A percentile compares a stretch with the other conserved stretches of the same genome.
Evolutionary conservation across 2,888 invertebrate species (phyloP).

Genomic region (Drosophila buzzatii): DNA sequence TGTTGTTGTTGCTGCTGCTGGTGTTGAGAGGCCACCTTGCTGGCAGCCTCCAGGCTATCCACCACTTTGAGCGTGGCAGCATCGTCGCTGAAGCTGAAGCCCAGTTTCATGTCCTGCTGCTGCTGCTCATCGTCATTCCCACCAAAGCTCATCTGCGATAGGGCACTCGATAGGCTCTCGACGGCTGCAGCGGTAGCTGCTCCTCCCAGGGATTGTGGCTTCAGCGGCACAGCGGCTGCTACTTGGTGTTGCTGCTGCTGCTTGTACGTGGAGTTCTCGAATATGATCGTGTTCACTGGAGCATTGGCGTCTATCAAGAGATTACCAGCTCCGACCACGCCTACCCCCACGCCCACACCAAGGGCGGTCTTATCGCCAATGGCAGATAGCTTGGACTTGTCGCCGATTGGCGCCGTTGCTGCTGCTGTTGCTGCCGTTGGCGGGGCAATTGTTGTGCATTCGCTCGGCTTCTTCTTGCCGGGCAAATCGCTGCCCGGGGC

Average conservation of each 20-base stretch:
- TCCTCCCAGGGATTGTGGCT: conserved; percentile 38
- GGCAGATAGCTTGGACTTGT: conserved; percentile 66
- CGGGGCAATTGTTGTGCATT: conserved; percentile 44
- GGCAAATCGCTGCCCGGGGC: conserved; percentile 43
- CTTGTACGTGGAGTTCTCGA: conserved; percentile 96
- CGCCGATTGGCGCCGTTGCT: conserved; percentile 45
- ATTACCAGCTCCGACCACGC: conserved; percentile 43
- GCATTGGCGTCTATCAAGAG: conserved; percentile 90
- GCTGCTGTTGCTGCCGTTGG: conserved; percentile 28
- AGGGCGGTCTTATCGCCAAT: conserved; percentile 62
- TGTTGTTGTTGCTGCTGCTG: conserved; percentile 44
- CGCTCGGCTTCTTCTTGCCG: conserved; percentile 64
- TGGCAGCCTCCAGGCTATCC: conserved; percentile 83
- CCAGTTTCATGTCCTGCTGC: conserved; percentile 94
- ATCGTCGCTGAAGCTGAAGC: conserved; percentile 93
- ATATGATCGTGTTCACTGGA: conserved; percentile 94
- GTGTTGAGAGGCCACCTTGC: conserved; percentile 48
- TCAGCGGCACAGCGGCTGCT: conserved; percentile 28
- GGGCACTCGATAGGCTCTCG: conserved; percentile 86
- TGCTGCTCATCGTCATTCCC: conserved; percentile 86
- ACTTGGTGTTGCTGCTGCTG: conserved; percentile 84
- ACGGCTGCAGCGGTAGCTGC: conserved; percentile 72
- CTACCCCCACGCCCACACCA: conserved; percentile 14
- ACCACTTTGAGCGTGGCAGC: conserved; percentile 66
- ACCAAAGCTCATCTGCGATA: conserved; percentile 89